Evolutionary conservation across 2,113 vertebrate species (phyloP).

Genomic region (human): DNA sequence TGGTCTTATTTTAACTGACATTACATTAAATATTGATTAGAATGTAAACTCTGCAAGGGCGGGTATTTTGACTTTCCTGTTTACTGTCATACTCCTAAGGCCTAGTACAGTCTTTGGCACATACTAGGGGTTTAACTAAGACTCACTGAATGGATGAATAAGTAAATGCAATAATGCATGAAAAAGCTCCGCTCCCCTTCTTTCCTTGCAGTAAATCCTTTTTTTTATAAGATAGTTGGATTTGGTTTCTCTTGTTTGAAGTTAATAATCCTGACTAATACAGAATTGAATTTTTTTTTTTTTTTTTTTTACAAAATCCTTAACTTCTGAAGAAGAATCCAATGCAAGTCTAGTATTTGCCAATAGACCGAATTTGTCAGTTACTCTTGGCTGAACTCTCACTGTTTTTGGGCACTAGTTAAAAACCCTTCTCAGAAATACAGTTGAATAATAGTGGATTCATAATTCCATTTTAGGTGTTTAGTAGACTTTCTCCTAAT

Average conservation of each 20-base stretch:
- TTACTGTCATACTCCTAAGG: background rate
- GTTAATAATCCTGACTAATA: background rate
- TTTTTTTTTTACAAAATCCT: background rate
- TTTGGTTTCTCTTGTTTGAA: slow-evolving; percentile 11
- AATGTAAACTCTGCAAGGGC: background rate
- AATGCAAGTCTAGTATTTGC: background rate
- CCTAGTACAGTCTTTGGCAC: background rate
- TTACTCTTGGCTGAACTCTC: background rate
- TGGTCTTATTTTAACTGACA: background rate
- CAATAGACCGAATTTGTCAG: background rate
- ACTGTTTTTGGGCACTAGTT: background rate
- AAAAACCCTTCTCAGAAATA: slow-evolving; percentile 22
- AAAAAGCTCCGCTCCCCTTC: background rate
- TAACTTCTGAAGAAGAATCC: slow-evolving; percentile 14
- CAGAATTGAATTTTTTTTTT: background rate
- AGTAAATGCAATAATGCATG: background rate
- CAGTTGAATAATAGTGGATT: background rate
- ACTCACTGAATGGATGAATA: background rate
- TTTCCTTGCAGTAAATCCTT: background rate
- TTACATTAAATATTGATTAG: background rate
- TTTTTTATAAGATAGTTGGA: background rate
- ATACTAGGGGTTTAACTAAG: background rate
- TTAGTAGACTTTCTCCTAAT: background rate
- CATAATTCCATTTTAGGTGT: background rate
- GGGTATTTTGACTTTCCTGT: background rate